Conservation (phyloP, 2,888 invertebrate species). For the Pollenia labialis region DNA sequence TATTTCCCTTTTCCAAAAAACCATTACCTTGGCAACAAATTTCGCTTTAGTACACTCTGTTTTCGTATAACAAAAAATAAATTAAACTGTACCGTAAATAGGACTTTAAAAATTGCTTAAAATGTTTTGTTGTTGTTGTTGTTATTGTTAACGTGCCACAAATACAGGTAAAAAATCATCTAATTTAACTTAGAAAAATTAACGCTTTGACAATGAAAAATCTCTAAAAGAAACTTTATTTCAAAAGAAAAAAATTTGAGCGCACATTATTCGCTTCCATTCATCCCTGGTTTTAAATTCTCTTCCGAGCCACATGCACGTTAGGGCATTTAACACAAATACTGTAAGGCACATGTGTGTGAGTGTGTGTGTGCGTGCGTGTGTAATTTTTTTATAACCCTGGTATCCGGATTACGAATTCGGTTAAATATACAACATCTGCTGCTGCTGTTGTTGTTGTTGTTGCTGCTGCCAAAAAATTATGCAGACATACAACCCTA, state of each 20-base stretch:
- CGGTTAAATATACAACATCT: constrained; percentile 72
- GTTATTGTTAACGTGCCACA: constrained; percentile 8
- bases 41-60: constrained; percentile 49
- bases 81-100: constrained; percentile 71
- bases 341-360: neutral
- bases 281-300: constrained; percentile 65
- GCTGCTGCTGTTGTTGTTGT: constrained; percentile 57
- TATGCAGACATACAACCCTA: constrained; percentile 21
- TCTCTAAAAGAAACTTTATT: constrained; percentile 37
- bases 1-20: constrained; percentile 10
- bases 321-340: constrained; percentile 20
- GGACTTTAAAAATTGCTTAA: constrained; percentile 31
- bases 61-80: constrained; percentile 9
- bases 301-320: constrained; percentile 15
- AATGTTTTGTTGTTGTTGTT: constrained; percentile 26
- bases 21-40: constrained; percentile 73
- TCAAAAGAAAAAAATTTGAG: constrained; percentile 9
- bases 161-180: constrained; percentile 69
- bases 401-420: constrained; percentile 74
- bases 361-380: constrained; percentile 5
- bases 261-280: constrained; percentile 42
- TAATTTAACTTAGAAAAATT: constrained; percentile 72
- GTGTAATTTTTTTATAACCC: constrained; percentile 57
- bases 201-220: constrained; percentile 72
- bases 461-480: constrained; percentile 47